These are phyloP conservation scores for Stichopus chloronotus DNA, from an alignment of 35 echinoderm and acorn worm species.

Conservation along the genomic window DNA sequence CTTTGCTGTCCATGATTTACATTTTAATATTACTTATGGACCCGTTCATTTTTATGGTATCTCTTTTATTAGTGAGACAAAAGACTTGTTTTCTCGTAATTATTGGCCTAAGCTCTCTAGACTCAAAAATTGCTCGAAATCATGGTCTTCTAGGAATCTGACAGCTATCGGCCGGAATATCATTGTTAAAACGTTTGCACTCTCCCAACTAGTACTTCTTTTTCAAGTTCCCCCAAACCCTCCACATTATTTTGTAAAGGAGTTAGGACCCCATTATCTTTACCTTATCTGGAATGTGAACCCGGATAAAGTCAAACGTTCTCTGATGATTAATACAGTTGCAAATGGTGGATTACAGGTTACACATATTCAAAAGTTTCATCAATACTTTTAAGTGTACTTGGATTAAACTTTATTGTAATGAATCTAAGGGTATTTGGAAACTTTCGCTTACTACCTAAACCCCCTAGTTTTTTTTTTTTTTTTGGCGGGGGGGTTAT, in stretches of 20 bases:
- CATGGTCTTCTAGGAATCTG: background rate
- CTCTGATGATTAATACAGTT: background rate
- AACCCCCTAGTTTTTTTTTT: background rate
- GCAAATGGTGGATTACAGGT: background rate
- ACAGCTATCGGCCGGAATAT: background rate
- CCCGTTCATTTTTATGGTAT: background rate
- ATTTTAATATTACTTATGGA: background rate
- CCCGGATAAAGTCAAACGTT: too few species aligned
- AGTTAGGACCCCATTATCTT: too few species aligned
- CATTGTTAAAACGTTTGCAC: background rate
- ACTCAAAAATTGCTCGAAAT: background rate
- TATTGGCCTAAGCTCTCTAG: background rate
- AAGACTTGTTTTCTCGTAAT: background rate
- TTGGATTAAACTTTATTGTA: too few species aligned
- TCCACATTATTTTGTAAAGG: background rate
- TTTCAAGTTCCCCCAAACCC: background rate
- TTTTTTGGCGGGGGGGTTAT: background rate
- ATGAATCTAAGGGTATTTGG: background rate
- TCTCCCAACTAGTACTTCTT: background rate
- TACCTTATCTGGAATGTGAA: too few species aligned
- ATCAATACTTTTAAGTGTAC: too few species aligned
- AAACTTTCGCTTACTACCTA: background rate
- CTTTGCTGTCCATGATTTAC: background rate
- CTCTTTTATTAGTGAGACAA: background rate
- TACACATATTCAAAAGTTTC: too few species aligned